Evolutionary conservation across 2,888 invertebrate genomes (phyloP), one percentile per base, ranked within the genome.

Genomic region (Halictus quadricinctus): DNA sequence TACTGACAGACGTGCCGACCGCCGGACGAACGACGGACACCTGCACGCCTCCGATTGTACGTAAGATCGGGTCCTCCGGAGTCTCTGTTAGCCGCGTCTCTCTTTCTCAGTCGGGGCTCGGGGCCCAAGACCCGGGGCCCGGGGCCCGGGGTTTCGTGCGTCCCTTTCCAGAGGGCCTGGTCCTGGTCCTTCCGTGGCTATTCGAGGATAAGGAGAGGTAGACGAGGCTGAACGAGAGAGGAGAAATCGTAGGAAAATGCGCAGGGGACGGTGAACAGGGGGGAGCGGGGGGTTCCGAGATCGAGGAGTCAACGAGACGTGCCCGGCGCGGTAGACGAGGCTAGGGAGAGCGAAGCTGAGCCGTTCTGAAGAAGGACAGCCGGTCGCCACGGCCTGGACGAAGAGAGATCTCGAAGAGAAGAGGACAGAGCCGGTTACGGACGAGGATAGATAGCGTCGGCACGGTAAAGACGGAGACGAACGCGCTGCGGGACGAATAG

Each of bases 1-100:
- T 91, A 89, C 88, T 89, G 90, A 90, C 90, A 89, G 89, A 90
- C 90, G 89, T 85, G 87, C 88, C 87, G 85, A 88, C 86, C 87
- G 87, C 69, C 86, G 90, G 87, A 92, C 90, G 89, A 87, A 91
- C 88, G 91, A 88, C 90, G 92, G 93, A 93, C 93, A 93, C 93
- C 93, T 93, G 93, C 93, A 92, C 91, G 91, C 91, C 92, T 92
- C 90, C 91, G 92, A 93, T 93, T 93, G 91, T 91, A 91, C 90
- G 90, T 89, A 91, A 92, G 91, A 92, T 93, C 92, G 85, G 76
- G 76, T 75, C 50, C 86, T 84, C 78, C 78, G 74, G 79, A 69
- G 82, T 78, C 84, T 72, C 84, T 76, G 36, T 54, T 81, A 29
- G 60, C 13, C 72, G 60, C 75, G 41, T 43, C n/a, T 69, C 58